Percentiles rank a stretch among this genome's conserved stretches.
phyloP scores from a whole-genome alignment of 2,113 vertebrate genomes.

The Malurus elegans region DNA sequence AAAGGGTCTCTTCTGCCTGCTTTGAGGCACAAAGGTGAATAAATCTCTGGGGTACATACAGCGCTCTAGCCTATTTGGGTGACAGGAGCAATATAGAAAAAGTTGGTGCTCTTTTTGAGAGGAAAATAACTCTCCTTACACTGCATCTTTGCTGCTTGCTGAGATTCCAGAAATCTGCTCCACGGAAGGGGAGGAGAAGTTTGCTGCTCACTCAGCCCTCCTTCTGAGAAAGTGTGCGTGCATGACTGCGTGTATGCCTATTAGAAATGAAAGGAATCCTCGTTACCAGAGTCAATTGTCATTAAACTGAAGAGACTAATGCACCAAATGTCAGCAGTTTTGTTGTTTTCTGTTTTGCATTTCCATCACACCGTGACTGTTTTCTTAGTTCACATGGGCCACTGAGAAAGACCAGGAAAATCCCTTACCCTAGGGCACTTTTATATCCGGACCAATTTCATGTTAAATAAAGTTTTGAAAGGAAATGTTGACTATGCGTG shows the following conservation, averaged over 20 bases:
- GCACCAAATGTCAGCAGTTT: conserved; percentile 9
- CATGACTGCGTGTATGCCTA: not conserved
- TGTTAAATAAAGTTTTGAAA: conserved; percentile 53
- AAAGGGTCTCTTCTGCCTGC: conserved; percentile 57
- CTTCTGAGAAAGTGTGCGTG: conserved; percentile 2
- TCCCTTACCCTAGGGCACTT: not conserved
- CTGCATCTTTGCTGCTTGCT: conserved; percentile 3
- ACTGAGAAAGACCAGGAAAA: not conserved
- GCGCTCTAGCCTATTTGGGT: not conserved
- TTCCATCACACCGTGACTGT: conserved; percentile 56
- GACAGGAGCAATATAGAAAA: not conserved
- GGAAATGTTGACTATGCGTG: conserved; percentile 35
- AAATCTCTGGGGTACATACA: conserved; percentile 24
- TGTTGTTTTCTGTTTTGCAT: conserved; percentile 15
- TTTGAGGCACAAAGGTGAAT: conserved; percentile 58
- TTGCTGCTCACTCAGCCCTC: not conserved
- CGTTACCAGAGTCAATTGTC: not conserved
- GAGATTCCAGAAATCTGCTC: conserved; percentile 19
- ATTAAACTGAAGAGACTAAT: not conserved
- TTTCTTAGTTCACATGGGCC: not conserved
- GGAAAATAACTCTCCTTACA: not conserved
- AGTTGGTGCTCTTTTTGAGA: not conserved
- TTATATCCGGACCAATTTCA: conserved; percentile 36
- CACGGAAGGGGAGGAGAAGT: not conserved
- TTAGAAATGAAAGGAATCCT: conserved; percentile 25